Evolutionary conservation across 2,113 vertebrate species (phyloP).

Genomic region (Lepisosteus oculatus): DNA sequence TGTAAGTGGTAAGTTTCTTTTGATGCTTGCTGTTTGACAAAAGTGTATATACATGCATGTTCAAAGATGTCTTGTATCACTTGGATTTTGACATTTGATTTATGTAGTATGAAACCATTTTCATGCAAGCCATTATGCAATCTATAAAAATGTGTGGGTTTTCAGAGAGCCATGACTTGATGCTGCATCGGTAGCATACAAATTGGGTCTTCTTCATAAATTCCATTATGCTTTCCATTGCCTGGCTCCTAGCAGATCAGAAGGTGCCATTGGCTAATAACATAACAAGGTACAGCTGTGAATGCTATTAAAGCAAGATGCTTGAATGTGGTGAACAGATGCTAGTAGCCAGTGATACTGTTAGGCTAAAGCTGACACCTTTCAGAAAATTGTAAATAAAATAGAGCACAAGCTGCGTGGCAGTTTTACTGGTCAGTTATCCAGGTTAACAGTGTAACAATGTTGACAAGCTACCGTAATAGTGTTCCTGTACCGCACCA

Average conservation of each 20-base stretch:
- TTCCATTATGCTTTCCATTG: conserved; percentile 62
- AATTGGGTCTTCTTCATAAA: conserved; percentile 68
- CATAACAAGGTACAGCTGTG: conserved; percentile 50
- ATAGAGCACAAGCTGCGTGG: too few species aligned
- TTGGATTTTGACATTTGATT: conserved; percentile 64
- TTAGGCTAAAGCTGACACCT: not conserved
- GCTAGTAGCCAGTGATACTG: conserved; percentile 1
- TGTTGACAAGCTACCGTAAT: too few species aligned
- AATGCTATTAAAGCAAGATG: conserved; percentile 46
- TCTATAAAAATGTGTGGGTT: conserved; percentile 67
- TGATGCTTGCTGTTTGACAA: conserved; percentile 36
- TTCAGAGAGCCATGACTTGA: conserved; percentile 52
- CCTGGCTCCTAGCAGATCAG: conserved; percentile 43
- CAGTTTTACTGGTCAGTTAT: too few species aligned
- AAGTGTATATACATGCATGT: conserved; percentile 38
- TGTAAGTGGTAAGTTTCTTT: not conserved
- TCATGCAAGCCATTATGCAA: conserved; percentile 65
- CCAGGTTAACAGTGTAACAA: too few species aligned
- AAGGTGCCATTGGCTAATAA: conserved; percentile 66
- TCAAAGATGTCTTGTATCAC: conserved; percentile 48
- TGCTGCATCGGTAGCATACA: conserved; percentile 63
- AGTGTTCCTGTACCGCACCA: too few species aligned
- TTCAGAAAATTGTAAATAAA: not conserved
- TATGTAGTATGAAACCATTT: conserved; percentile 65
- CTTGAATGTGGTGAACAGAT: conserved; percentile 39